These are phyloP conservation scores for Eilema sororculum DNA, from an alignment of 2,888 invertebrate species.

Conservation along the genomic window DNA sequence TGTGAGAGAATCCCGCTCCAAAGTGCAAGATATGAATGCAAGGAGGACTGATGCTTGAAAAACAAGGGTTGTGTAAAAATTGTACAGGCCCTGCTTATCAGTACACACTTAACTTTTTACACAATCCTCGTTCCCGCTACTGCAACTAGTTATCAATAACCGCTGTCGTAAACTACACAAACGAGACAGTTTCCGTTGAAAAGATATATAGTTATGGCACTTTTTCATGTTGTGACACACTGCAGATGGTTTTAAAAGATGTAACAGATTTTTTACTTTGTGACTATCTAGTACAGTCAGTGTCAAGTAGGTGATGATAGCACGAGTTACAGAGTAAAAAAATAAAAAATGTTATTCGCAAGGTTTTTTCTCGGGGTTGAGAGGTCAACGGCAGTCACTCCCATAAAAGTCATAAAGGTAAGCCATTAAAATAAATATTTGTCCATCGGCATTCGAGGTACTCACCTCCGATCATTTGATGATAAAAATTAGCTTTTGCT, in stretches of 20 bases:
- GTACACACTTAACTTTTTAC: not conserved
- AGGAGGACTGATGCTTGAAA: not conserved
- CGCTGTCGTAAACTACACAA: not conserved
- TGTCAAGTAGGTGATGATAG: not conserved
- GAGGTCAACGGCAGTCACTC: too few species aligned
- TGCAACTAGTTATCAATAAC: not conserved
- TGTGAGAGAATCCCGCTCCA: too few species aligned
- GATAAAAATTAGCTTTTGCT: too few species aligned
- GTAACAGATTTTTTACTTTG: not conserved
- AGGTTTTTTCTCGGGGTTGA: too few species aligned
- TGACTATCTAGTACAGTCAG: not conserved
- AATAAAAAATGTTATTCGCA: not conserved
- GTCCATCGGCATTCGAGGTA: too few species aligned
- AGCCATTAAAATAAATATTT: too few species aligned
- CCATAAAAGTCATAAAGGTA: too few species aligned
- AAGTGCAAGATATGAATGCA: too few species aligned
- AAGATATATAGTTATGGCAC: not conserved
- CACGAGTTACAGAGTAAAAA: not conserved
- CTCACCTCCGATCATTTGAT: too few species aligned
- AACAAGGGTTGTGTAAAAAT: not conserved
- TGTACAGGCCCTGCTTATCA: not conserved
- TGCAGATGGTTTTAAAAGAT: not conserved
- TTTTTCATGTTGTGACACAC: not conserved
- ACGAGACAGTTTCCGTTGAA: constrained; percentile 6
- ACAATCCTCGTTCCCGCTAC: not conserved